Percentiles rank a stretch among this genome's conserved stretches.
These are phyloP conservation scores for Mastomys coucha DNA, from an alignment of 2,113 vertebrate species.

Conservation along the genomic window DNA sequence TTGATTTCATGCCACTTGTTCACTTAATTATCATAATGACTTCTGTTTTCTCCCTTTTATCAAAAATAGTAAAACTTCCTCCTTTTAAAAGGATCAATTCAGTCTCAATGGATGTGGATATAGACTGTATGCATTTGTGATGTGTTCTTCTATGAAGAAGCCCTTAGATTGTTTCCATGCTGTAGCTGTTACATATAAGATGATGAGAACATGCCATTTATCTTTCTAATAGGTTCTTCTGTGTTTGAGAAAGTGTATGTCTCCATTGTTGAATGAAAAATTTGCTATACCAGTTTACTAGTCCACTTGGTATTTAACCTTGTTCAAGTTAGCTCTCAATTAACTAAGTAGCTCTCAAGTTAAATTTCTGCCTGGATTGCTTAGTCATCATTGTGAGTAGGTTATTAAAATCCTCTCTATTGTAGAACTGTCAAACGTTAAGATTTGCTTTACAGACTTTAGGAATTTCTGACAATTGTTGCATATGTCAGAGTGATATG, in stretches of 20 bases:
- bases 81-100: not conserved
- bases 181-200: not conserved
- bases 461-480: not conserved
- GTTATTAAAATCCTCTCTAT: not conserved
- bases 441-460: not conserved
- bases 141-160: not conserved
- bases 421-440: not conserved
- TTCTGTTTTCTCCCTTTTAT: not conserved
- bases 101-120: not conserved
- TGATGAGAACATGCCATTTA: not conserved
- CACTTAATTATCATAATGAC: not conserved
- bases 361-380: not conserved
- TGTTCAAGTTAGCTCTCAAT: not conserved
- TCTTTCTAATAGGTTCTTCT: not conserved
- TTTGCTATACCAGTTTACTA: not conserved
- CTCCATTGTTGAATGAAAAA: not conserved
- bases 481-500: not conserved
- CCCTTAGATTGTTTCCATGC: not conserved
- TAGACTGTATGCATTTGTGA: not conserved
- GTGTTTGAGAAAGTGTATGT: not conserved
- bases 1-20: not conserved
- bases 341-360: not conserved
- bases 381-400: not conserved
- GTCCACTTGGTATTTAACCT: too few relatives aligned
- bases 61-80: not conserved